phyloP scores from a whole-genome alignment of 2,797 vertebrate species.

The Sebastes paucispinis region DNA sequence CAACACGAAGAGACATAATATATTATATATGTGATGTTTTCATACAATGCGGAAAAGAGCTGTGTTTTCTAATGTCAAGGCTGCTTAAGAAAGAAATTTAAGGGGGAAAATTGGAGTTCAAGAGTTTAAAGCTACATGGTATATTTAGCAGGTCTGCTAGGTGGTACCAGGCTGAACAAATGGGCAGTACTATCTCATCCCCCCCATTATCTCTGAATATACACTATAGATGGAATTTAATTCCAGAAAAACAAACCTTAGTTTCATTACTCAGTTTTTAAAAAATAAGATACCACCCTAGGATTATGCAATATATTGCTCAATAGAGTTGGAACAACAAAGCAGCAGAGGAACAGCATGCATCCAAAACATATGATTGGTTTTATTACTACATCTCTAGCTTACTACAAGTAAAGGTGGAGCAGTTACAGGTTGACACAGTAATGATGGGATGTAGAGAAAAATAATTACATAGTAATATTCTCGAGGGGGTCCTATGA shows the following conservation, averaged over 20 bases:
- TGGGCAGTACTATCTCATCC: background rate
- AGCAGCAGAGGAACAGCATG: background rate
- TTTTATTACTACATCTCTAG: background rate
- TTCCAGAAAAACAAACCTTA: background rate
- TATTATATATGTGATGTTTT: slow-evolving; percentile 11
- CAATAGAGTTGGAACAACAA: background rate
- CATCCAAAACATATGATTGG: background rate
- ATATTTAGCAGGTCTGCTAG: background rate
- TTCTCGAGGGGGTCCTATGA: too few species aligned
- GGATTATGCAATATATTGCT: background rate
- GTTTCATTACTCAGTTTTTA: background rate
- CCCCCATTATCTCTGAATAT: background rate
- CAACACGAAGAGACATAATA: slow-evolving; percentile 26
- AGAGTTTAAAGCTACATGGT: slow-evolving; percentile 17
- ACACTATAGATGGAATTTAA: background rate
- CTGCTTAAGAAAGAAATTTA: background rate
- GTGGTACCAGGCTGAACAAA: background rate
- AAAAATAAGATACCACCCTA: background rate
- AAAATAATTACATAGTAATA: background rate
- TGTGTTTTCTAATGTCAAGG: background rate
- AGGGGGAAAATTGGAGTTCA: background rate
- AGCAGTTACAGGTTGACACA: background rate
- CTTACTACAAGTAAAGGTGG: background rate
- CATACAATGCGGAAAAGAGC: slow-evolving; percentile 17
- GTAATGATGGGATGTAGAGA: background rate